Conservation (phyloP, 2,888 invertebrate genomes). For the Cosmorhoe ocellata region DNA sequence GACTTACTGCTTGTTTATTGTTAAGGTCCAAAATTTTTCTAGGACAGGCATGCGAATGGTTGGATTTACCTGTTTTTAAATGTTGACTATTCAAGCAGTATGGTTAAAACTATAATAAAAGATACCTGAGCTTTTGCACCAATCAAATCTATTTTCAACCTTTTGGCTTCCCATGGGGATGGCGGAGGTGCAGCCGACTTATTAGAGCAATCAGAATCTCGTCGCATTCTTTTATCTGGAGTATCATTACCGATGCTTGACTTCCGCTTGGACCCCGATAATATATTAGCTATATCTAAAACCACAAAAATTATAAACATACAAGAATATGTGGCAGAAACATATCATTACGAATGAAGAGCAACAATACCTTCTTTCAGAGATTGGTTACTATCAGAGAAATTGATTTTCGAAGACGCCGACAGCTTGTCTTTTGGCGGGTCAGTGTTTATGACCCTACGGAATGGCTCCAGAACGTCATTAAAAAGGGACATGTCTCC, state of each 20-base stretch:
- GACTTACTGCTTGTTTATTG: too few species aligned
- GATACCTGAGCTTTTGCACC: constrained; percentile 83
- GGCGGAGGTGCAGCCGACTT: constrained; percentile 48
- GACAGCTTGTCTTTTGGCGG: constrained; percentile 75
- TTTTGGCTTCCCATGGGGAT: constrained; percentile 86
- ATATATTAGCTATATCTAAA: constrained; percentile 60
- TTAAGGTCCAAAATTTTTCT: too few species aligned
- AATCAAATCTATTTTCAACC: constrained; percentile 85
- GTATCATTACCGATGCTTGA: constrained; percentile 60
- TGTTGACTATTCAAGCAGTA: too few species aligned
- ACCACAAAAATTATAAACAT: too few species aligned
- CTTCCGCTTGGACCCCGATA: constrained; percentile 68
- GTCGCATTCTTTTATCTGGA: constrained; percentile 66
- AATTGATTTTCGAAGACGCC: constrained; percentile 70
- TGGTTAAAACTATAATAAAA: background rate
- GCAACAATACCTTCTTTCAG: constrained; percentile 63
- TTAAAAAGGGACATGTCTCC: constrained; percentile 73
- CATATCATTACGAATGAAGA: background rate
- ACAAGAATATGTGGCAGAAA: background rate
- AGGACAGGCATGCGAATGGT: too few species aligned
- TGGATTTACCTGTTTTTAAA: too few species aligned
- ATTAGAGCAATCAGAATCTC: constrained; percentile 53
- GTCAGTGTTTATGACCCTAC: constrained; percentile 73
- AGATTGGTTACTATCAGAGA: constrained; percentile 73
- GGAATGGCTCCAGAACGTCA: constrained; percentile 74